Percentiles rank a stretch among this genome's conserved stretches.
Conservation (phyloP, 2,888 invertebrate genomes). For the Ptilodon capucinus region DNA sequence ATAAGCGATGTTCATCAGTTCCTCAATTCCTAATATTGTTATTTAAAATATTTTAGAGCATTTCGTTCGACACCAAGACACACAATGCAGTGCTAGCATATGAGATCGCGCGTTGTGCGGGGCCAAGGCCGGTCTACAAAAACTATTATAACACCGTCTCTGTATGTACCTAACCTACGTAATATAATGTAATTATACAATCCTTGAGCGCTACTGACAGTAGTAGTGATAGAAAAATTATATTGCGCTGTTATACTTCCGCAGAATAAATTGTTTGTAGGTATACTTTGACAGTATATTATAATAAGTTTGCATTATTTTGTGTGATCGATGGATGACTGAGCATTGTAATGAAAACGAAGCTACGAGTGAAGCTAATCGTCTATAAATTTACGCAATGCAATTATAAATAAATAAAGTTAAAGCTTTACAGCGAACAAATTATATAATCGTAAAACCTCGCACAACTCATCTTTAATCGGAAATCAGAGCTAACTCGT, state of each 20-base stretch:
- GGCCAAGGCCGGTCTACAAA: constrained; percentile 20
- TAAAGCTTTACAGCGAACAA: neutral
- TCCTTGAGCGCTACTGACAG: neutral
- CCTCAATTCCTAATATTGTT: too few species aligned
- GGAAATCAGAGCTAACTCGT: constrained; percentile 38
- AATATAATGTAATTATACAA: constrained; percentile 3
- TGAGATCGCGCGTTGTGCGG: constrained; percentile 23
- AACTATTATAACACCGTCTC: constrained; percentile 15
- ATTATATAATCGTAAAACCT: neutral
- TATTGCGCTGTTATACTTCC: neutral
- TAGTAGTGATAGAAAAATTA: constrained; percentile 7
- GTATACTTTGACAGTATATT: neutral
- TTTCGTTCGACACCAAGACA: constrained; percentile 7
- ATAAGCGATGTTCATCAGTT: too few species aligned
- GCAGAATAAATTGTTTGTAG: neutral
- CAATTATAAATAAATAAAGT: too few species aligned
- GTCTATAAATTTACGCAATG: too few species aligned
- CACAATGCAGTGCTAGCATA: constrained; percentile 8
- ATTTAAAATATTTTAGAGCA: constrained; percentile 1
- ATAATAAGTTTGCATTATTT: too few species aligned
- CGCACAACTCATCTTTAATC: constrained; percentile 30
- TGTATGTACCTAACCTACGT: too few species aligned
- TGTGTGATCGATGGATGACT: too few species aligned
- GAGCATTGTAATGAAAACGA: too few species aligned
- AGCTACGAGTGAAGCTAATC: too few species aligned